Evolutionary conservation across 2,888 invertebrate genomes (phyloP).

Genomic region (Dasysyrphus albostriatus): DNA sequence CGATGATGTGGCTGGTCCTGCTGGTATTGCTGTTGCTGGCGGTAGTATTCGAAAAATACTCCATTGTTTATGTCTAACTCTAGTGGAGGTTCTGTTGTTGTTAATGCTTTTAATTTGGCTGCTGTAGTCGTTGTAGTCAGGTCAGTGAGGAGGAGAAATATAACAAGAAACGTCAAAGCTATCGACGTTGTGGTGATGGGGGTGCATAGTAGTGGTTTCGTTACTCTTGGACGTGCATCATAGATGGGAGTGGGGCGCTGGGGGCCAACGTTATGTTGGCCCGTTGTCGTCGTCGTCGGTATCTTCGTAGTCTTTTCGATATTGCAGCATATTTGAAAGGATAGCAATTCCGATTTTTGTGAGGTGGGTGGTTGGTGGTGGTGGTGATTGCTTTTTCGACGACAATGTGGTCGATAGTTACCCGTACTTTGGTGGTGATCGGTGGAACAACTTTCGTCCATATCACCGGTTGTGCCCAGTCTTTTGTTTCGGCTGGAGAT

Average conservation of each 20-base stretch:
- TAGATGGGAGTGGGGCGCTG: slow-evolving; percentile 31
- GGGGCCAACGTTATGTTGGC: slow-evolving; percentile 59
- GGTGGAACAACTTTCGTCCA: slow-evolving; percentile 77
- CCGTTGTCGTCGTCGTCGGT: not conserved
- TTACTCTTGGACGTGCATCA: slow-evolving; percentile 42
- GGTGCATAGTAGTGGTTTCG: slow-evolving; percentile 38
- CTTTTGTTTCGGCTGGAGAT: slow-evolving; percentile 71
- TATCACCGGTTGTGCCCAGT: slow-evolving; percentile 77
- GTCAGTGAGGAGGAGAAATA: slow-evolving; percentile 60
- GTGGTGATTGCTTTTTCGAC: slow-evolving; percentile 63
- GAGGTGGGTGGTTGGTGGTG: slow-evolving; percentile 59
- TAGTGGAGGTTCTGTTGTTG: slow-evolving; percentile 78
- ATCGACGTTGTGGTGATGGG: slow-evolving; percentile 48
- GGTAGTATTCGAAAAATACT: slow-evolving; percentile 69
- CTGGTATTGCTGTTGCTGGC: slow-evolving; percentile 61
- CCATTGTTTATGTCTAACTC: slow-evolving; percentile 74
- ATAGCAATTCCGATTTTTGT: slow-evolving; percentile 48
- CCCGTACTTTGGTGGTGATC: slow-evolving; percentile 70
- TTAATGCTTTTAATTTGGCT: slow-evolving; percentile 65
- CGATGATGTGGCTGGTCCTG: slow-evolving; percentile 64
- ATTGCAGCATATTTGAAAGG: slow-evolving; percentile 59
- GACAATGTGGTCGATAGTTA: slow-evolving; percentile 72
- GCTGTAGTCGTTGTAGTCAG: slow-evolving; percentile 73
- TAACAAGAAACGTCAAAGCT: slow-evolving; percentile 71
- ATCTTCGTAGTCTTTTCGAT: slow-evolving; percentile 11